Evolutionary conservation across 2,888 invertebrate genomes (phyloP).

Genomic region (Heliconius hortense): DNA sequence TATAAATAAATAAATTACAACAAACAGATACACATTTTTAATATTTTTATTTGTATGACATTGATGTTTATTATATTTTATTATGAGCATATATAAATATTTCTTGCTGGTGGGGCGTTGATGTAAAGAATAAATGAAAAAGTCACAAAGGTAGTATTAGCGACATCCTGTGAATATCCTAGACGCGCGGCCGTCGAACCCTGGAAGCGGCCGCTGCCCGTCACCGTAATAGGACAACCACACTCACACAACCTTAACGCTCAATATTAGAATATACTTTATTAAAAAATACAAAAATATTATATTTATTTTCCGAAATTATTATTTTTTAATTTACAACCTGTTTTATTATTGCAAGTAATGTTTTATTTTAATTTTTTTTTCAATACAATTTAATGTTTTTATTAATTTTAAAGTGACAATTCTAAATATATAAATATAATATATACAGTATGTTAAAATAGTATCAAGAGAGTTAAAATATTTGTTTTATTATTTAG

Average conservation of each 20-base stretch:
- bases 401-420: neutral
- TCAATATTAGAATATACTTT: neutral
- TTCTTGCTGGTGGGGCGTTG: neutral
- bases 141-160: constrained; percentile 48
- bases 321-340: neutral
- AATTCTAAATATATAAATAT: neutral
- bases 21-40: neutral
- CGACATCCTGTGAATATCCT: constrained; percentile 74
- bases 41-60: constrained; percentile 19
- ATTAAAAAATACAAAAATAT: neutral
- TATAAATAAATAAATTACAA: too few relatives aligned
- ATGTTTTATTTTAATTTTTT: too few relatives aligned
- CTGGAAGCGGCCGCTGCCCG: constrained; percentile 52
- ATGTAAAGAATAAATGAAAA: neutral
- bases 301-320: neutral
- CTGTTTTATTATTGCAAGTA: neutral
- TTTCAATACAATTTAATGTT: too few relatives aligned
- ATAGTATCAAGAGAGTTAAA: neutral
- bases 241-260: constrained; percentile 20
- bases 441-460: neutral
- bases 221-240: constrained; percentile 42
- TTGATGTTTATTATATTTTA: neutral
- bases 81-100: neutral
- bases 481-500: neutral
- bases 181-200: constrained; percentile 72